Conservation (phyloP, 2,797 vertebrate genomes). For the Vespertilio murinus region DNA sequence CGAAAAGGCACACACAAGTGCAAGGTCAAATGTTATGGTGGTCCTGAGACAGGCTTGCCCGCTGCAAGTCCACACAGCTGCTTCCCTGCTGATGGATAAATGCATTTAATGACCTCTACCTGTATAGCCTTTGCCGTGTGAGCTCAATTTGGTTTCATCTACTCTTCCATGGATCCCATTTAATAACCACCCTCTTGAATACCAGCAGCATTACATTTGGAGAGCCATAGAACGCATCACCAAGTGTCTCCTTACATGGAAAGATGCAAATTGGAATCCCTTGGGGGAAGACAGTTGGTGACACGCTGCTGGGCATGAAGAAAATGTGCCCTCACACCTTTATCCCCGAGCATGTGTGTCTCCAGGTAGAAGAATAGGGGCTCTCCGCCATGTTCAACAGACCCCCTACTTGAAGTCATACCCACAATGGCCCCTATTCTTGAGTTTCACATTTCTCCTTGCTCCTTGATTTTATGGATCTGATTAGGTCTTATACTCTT, state of each 20-base stretch:
- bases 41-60: not conserved
- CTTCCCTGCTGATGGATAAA: not conserved
- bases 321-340: not conserved
- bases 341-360: accelerated
- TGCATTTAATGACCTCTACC: not conserved
- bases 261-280: conserved; percentile 55
- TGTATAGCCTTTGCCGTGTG: not conserved
- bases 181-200: not conserved
- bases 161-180: not conserved
- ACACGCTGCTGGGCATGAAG: not conserved
- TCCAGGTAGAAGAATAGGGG: not conserved
- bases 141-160: not conserved
- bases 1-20: not conserved
- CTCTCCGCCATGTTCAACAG: not conserved
- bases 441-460: conserved; percentile 1
- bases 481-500: not conserved
- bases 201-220: not conserved
- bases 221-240: not conserved
- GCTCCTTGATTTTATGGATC: conserved; percentile 5
- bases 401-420: not conserved
- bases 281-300: conserved; percentile 46
- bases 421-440: not conserved
- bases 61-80: accelerated
- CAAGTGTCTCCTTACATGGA: not conserved
- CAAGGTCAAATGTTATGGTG: not conserved